Evolutionary conservation across 1,140 invertebrate genomes (phyloP), one percentile per base, ranked within the genome.

Genomic region (Lerema accius): DNA sequence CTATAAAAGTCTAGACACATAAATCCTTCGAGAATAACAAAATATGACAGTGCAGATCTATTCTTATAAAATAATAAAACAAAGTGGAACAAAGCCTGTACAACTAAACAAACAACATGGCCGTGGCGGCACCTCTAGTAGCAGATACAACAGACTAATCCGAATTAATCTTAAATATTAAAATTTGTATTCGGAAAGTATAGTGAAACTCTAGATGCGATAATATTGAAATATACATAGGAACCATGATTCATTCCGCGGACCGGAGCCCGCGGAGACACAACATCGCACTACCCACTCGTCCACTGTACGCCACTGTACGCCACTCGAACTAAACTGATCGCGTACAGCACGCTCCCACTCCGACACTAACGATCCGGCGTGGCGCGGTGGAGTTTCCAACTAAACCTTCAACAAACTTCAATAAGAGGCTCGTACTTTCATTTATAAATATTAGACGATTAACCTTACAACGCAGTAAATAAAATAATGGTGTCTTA

Each of bases 151-250:
- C 88, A 89, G 86, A 89, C 82, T 83, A 78, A 81, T 86, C 88
- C 88, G 88, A 89, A 89, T 88, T 76, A 89, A 88, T 89, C 86
- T 89, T 89, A 87, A 90, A 87, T 89, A 87, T 89, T 89, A 89
- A 87, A 90, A 89, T 88, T 90, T 88, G 88, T 90, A 84, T 87
- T 89, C 86, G 88, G 88, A 88, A 90, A 89, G 84, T 88, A 90
- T 89, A 89, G 84, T 86, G 86, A 90, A 90, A 89, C 86, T 89
- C 88, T 90, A 90, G 84, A 89, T 88, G 88, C 86, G 86, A 87
- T 87, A 87, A 89, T 89, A 90, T 90, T 89, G 88, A 90, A 90
- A 90, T 90, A 90, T 90, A 90, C 88, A 90, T 90, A 90, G 88
- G 88, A 90, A 90, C 88, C 88, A 89, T 90, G 86, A 90, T 88